Base-by-base conservation (phyloP, 2,797 vertebrate species). In the Sylvilagus floridanus region DNA sequence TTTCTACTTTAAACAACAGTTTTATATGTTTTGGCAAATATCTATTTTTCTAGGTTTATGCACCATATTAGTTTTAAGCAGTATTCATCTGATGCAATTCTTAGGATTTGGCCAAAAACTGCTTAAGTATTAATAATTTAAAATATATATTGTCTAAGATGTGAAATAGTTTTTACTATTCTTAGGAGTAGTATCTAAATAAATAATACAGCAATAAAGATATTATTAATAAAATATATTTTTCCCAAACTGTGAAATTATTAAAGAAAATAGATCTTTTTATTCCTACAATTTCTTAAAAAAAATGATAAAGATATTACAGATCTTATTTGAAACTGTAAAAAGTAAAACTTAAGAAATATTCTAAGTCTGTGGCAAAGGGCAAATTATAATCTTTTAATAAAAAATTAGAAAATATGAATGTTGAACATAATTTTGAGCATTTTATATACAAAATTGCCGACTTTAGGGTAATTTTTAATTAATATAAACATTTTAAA, bases 1-100 rank as follows among this genome's bases (percentile, higher is more conserved):
- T 60, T 84, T 93, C 19, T 95, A 13, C 91, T 91, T 93, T 92
- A 95, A 94, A 88, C 13, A 75, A 75, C 17, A 94, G 17, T 77
- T 92, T 93, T 13, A 78, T 32, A 5, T 69, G 17, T 85, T 95
- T 93, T 88, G 65, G 13, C 73, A 84, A 84, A 42, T 71, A 50
- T 37, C 79, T 52, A 37, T 79, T 94, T 7, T 86, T 95, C 24
- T 77, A 52, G 21, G 26, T 73, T 93, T 96, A 69, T 95, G 19
- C 2, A 3, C 24, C 42, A 32, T 47, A 26, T 32, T 90, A 92
- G 91, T 90, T 96, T 77, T 94, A 89, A 69, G 30, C 60, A 84
- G 0, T 95, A 88, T 84, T 92, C 21, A 84, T 88, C 88, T 88
- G 37, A 60, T 93, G 9, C 0, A 65, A 50, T 47, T 91, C 95